These are phyloP conservation scores for Ylistrum balloti DNA, from an alignment of 1,140 invertebrate genomes.

Conservation along the genomic window DNA sequence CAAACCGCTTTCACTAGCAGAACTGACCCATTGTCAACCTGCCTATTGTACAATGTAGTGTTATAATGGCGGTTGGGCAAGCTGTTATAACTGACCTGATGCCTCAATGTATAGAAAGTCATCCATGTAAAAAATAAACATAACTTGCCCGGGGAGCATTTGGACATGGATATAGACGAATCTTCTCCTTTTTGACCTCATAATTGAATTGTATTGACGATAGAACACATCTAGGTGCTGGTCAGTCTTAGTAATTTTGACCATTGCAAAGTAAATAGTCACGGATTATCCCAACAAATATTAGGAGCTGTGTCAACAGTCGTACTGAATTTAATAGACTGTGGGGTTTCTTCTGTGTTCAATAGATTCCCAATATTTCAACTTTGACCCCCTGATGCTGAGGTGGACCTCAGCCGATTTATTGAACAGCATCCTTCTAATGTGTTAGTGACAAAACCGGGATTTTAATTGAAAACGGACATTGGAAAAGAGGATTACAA, in stretches of 20 bases:
- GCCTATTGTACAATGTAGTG: neutral
- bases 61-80: neutral
- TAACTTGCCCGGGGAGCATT: neutral
- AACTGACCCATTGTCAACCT: neutral
- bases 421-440: neutral
- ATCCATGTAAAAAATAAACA: constrained; percentile 20
- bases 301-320: neutral
- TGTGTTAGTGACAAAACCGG: constrained; percentile 2
- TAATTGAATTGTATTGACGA: neutral
- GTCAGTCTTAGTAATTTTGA: neutral
- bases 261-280: neutral
- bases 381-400: constrained; percentile 24
- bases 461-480: constrained; percentile 39
- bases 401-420: neutral
- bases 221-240: neutral
- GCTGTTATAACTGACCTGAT: neutral
- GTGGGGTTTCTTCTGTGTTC: neutral
- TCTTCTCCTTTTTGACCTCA: neutral
- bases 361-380: neutral
- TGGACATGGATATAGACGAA: neutral
- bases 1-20: neutral
- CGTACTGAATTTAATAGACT: constrained; percentile 10
- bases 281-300: constrained; percentile 12
- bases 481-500: neutral
- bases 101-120: neutral